Base-by-base conservation (phyloP, 2,797 vertebrate species). In the Parambassis ranga region DNA sequence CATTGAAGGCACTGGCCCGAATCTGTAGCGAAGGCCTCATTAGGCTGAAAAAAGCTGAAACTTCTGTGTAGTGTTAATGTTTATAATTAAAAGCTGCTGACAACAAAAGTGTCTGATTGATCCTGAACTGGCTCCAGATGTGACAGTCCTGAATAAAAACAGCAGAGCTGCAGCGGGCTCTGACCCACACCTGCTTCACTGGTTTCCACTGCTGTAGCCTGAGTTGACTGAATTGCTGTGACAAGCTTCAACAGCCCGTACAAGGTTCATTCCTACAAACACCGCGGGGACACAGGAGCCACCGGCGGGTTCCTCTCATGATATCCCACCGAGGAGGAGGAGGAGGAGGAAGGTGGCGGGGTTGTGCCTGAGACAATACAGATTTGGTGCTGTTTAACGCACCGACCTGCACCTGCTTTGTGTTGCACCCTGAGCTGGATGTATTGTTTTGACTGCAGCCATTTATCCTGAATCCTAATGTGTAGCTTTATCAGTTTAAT, bases 231-330 rank as follows among this genome's bases (percentile, higher is more conserved):
- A 79, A 48, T 15, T 4, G 26, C 26, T 75, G 70, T 75, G 85
- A 87, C 83, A 85, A 53, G 67, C 55, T 71, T 10, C 71, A 84
- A 7, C 37, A 42, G 55, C n/a, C 38, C 66, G 48, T 20, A 18
- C 50, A 27, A 66, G 73, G 59, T 58, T 65, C 66, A 48, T 32
- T 59, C 63, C 58, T 50, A 18, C 58, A n/a, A 20, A 7, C 62
- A 58, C 81, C 23, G 20, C 26, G 30, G 59, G 69, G 61, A 61
- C 39, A 37, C 38, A 46, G 20, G 53, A 60, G 43, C 31, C 57
- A 61, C 53, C 46, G 33, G 48, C 26, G 46, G 53, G 24, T 13
- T 48, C 53, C 41, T 69, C 48, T 73, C 69, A 59, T 78, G 76
- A 77, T 77, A 83, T n/a, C 77, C 70, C 35, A 26, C 50, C 52